Base-by-base conservation (phyloP, 2,797 vertebrate species). In the Pelodytes ibericus region DNA sequence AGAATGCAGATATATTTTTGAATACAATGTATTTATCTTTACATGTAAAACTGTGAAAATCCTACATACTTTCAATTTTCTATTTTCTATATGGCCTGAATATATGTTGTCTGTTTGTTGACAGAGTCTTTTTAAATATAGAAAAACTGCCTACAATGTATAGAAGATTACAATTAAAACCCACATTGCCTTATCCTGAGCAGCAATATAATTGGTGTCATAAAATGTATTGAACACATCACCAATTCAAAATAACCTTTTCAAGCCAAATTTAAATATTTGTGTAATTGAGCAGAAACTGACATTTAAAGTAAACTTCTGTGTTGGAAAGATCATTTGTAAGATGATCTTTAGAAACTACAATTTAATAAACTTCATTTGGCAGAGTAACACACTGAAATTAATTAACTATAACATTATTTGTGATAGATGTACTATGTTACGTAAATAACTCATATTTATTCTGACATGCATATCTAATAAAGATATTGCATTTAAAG, bases 281-380 rank as follows among this genome's bases (percentile, higher is more conserved):
- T 69, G 74, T 69, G 74, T 63, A 75, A 75, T 70, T 75, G 74
- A 75, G 44, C 58, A 63, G 67, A 70, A 70, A 75, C 57, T 75
- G 74, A 75, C 73, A 49, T 69, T 68, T 62, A 18, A 51, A 69
- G 29, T 49, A 20, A 36, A 66, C 15, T 58, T 15, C 51, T 59
- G 62, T 59, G 51, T 20, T 30, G 33, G n/a, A 22, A 27, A 74
- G 10, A 65, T 74, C 33, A 51, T 74, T 66, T 66, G 15, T 30
- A 74, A 47, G 26, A 67, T 27, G 72, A 68, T 60, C 64, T 75
- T 68, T 61, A 61, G 41, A 75, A 72, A 58, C n/a, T 26, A 7
- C 33, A 60, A 53, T 47, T 75, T 26, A 49, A 49, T 61, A 73
- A n/a, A 57, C 51, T 22, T 27, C 13, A 30, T 33, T 62, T 9